phyloP scores from a whole-genome alignment of 2,113 vertebrate species.

The Arvicanthis niloticus region DNA sequence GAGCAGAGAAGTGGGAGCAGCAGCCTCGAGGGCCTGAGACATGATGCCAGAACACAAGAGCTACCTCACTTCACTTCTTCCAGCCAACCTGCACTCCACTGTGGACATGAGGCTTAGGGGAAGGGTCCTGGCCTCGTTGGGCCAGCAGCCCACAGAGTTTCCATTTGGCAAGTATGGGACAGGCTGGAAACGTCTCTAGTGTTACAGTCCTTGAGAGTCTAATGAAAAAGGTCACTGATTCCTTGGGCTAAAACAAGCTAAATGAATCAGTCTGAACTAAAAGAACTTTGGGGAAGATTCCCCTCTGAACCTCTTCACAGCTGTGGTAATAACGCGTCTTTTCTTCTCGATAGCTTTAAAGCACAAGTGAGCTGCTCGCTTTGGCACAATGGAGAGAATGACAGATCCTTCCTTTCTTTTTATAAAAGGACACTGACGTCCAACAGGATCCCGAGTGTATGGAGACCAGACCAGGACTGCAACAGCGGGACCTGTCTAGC shows the following conservation, averaged over 20 bases:
- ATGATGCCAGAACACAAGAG: neutral
- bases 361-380: slow-evolving; percentile 16
- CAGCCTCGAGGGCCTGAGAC: slow-evolving; percentile 43
- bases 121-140: neutral
- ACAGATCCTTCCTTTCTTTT: neutral
- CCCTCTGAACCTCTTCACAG: neutral
- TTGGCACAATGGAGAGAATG: neutral
- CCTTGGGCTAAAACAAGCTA: slow-evolving; percentile 31
- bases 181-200: neutral
- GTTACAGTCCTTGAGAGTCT: neutral
- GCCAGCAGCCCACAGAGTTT: neutral
- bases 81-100: rapidly evolving
- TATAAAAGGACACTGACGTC: slow-evolving; percentile 10
- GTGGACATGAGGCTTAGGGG: rapidly evolving
- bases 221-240: slow-evolving; percentile 38
- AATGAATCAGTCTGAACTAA: neutral
- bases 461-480: neutral
- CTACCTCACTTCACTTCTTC: neutral
- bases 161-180: slow-evolving; percentile 1
- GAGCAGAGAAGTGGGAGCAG: slow-evolving; percentile 46
- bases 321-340: neutral
- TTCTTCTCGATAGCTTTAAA: slow-evolving; percentile 29
- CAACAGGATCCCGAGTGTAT: neutral
- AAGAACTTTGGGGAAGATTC: neutral
- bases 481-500: neutral